Percentiles rank a stretch among this genome's conserved stretches.
phyloP scores from a whole-genome alignment of 2,888 invertebrate genomes.

The Torymus texanus region DNA sequence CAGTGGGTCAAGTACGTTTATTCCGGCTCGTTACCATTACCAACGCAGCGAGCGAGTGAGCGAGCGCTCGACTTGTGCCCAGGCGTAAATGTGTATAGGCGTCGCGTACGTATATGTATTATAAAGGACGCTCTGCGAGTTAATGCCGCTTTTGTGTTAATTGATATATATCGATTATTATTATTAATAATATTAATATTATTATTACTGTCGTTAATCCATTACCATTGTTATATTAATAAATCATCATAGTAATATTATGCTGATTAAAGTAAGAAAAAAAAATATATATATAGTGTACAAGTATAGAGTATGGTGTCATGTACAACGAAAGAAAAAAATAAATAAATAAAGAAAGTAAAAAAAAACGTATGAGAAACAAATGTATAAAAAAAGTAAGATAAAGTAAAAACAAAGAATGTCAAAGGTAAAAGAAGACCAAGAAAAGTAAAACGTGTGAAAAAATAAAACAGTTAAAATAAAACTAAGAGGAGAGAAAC shows the following conservation, averaged over 20 bases:
- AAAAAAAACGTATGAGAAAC: constrained; percentile 61
- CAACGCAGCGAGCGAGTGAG: neutral
- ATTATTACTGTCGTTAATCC: constrained; percentile 58
- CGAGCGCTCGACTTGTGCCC: neutral
- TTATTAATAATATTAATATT: constrained; percentile 23
- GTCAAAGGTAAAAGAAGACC: constrained; percentile 36
- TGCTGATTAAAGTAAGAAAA: constrained; percentile 67
- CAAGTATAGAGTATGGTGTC: constrained; percentile 55
- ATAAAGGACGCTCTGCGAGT: neutral
- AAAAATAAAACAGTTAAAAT: constrained; percentile 68
- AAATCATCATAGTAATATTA: constrained; percentile 62
- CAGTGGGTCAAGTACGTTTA: constrained; percentile 55
- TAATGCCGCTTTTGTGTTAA: constrained; percentile 49
- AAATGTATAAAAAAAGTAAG: constrained; percentile 47
- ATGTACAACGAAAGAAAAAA: constrained; percentile 62
- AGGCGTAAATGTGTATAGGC: neutral
- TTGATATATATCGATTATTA: constrained; percentile 10
- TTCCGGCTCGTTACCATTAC: constrained; percentile 50
- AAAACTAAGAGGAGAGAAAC: constrained; percentile 59
- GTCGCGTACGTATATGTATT: too few species aligned
- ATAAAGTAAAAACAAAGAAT: too few species aligned
- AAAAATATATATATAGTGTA: neutral
- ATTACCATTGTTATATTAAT: constrained; percentile 63
- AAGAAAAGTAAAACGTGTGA: constrained; percentile 56
- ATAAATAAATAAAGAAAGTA: constrained; percentile 59